Base-by-base conservation (phyloP, 2,113 vertebrate genomes). In the Oreochromis aureus region DNA sequence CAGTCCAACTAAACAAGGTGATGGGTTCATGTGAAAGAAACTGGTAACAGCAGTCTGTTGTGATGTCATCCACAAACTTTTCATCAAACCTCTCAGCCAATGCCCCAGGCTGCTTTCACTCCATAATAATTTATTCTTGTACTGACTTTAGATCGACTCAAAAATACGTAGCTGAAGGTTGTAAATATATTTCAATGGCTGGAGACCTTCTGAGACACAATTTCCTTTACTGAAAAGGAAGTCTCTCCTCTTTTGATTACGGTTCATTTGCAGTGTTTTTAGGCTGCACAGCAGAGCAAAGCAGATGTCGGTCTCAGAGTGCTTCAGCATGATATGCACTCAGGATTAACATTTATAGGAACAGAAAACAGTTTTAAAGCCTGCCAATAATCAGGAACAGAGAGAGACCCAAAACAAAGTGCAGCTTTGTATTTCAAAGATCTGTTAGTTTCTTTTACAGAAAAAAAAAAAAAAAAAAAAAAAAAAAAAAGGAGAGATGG, bases 331-430 rank as follows among this genome's bases (percentile, higher is more conserved):
- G 89, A 88, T 87, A 87, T 87, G 78, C 71, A 87, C 89, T 91
- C 86, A 85, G 85, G 61, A 63, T 81, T 79, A 69, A 82, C 79
- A 66, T 89, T 91, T 83, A 58, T 51, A 83, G 10, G 16, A 61
- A 32, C 19, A 71, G 32, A 32, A 80, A 83, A 85, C 8, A 9
- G 53, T 87, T 93, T 92, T 56, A 87, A 90, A 66, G 83, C 32
- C 58, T 83, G 92, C 94, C 88, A 95, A 87, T 61, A 87, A 82
- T 78, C 59, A 82, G 46, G 87, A 89, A 89, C 69, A 61, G 69
- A 61, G 58, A 53, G n/a, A n/a, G n/a, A 0, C 9, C 10, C 54
- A 44, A 85, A 81, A 81, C 10, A 46, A 16, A 46, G 11, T 16
- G 66, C 32, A 15, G 63, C 18, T 82, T 76, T 73, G 63, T 24